phyloP scores from a whole-genome alignment of 2,888 invertebrate species.

The Trilocha varians region DNA sequence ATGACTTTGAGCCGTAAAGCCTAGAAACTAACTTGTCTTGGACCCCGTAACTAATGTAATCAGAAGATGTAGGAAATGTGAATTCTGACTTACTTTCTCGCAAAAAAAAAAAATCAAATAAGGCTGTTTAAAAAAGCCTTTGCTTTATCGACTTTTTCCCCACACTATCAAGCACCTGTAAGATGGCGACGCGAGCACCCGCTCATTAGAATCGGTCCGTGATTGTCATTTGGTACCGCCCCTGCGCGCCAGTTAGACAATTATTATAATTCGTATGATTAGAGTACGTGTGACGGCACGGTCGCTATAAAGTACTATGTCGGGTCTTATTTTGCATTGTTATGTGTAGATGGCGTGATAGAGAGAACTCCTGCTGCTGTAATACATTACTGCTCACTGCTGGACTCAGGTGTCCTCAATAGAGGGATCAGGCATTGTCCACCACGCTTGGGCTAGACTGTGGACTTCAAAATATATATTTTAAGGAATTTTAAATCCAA shows the following conservation, averaged over 20 bases:
- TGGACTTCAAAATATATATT: too few species aligned
- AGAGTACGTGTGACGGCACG: conserved; percentile 26
- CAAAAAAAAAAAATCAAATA: background rate
- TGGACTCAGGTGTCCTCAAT: too few species aligned
- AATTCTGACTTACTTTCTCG: too few species aligned
- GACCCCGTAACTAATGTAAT: too few species aligned
- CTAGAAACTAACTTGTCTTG: background rate
- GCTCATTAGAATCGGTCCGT: conserved; percentile 63
- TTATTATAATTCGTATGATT: conserved; percentile 68
- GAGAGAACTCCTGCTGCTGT: too few species aligned
- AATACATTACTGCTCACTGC: too few species aligned
- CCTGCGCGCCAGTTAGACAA: conserved; percentile 47
- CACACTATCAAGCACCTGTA: conserved; percentile 42
- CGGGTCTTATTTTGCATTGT: background rate
- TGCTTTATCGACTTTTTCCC: conserved; percentile 9
- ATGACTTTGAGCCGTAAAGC: background rate
- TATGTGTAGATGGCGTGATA: background rate
- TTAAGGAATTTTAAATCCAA: too few species aligned
- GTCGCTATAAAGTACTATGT: conserved; percentile 9
- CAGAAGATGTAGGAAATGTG: too few species aligned
- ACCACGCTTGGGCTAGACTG: too few species aligned
- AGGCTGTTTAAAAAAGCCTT: background rate
- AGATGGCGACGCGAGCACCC: conserved; percentile 42
- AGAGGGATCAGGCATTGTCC: too few species aligned
- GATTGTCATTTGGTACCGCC: conserved; percentile 69